Evolutionary conservation across 1,140 invertebrate genomes (phyloP), one percentile per base, ranked within the genome.

Genomic region (Chelonus insularis): DNA sequence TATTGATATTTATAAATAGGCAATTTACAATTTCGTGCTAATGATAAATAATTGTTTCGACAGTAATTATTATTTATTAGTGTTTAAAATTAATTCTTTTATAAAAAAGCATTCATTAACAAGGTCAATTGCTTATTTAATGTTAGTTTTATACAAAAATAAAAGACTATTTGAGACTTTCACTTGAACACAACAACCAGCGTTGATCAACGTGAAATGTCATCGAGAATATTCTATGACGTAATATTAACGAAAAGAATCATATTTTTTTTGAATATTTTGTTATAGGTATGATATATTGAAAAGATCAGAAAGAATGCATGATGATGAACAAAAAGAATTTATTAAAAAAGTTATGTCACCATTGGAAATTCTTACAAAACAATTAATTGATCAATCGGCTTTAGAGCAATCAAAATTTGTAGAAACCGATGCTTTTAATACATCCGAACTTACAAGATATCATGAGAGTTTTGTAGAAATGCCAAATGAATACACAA

Each of bases 371-470:
- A 65, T 64, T 11, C 72, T 80, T 7, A 61, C 75, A 0, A 77
- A 80, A 45, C 72, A 78, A n/a, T 23, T 79, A 9, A 64, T 60
- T 1, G 73, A 73, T 68, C 71, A 76, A 47, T 72, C 71, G 1
- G 57, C 65, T 0, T 66, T 73, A 9, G 70, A 76, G 23, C 62
- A 70, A 4, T 64, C 70, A 0, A 75, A 72, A 34, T 52, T 54
- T 6, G 54, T 60, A 12, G 59, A 72, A n/a, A 14, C 36, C 5
- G 57, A 59, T 14, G 14, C 36, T n/a, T 21, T 47, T 9, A 41
- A 18, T 11, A 11, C 59, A n/a, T 25, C 41, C 8, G 47, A 64
- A 1, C 5, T 63, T 1, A 59, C 45, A 2, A 65, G 65, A 4
- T 69, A 72, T 25, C 58, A 72, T 5, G 70, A 73, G 36, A 73